These are phyloP conservation scores for Amblyornis subalaris DNA, from an alignment of 2,113 vertebrate genomes.

Conservation along the genomic window DNA sequence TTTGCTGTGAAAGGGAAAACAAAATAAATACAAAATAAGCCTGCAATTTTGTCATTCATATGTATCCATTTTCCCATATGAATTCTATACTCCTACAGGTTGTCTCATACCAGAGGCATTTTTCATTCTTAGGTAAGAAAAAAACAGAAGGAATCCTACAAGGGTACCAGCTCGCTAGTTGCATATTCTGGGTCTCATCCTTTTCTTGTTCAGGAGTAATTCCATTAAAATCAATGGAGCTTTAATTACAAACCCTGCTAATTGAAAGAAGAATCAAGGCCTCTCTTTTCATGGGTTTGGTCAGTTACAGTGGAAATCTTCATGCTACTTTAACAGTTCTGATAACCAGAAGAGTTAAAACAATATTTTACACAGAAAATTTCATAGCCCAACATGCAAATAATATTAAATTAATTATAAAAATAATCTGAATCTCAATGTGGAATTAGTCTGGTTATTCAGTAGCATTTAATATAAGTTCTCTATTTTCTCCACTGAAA, in stretches of 20 bases:
- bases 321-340: not conserved
- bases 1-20: not conserved
- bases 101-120: not conserved
- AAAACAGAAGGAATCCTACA: not conserved
- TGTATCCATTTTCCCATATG: not conserved
- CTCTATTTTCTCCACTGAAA: not conserved
- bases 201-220: conserved; percentile 7
- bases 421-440: not conserved
- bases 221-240: conserved; percentile 41
- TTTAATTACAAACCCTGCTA: not conserved
- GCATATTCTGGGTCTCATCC: not conserved
- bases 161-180: not conserved
- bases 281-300: not conserved
- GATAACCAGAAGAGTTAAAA: not conserved
- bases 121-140: not conserved
- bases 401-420: not conserved
- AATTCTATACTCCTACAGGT: not conserved
- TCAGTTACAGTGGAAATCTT: not conserved
- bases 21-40: not conserved
- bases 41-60: not conserved
- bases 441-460: conserved; percentile 3
- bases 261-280: conserved; percentile 2
- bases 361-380: not conserved
- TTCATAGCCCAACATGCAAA: conserved; percentile 4
- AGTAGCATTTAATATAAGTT: not conserved